Evolutionary conservation across 2,113 vertebrate species (phyloP), one percentile per base, ranked within the genome.

Genomic region (Chroicocephalus ridibundus): DNA sequence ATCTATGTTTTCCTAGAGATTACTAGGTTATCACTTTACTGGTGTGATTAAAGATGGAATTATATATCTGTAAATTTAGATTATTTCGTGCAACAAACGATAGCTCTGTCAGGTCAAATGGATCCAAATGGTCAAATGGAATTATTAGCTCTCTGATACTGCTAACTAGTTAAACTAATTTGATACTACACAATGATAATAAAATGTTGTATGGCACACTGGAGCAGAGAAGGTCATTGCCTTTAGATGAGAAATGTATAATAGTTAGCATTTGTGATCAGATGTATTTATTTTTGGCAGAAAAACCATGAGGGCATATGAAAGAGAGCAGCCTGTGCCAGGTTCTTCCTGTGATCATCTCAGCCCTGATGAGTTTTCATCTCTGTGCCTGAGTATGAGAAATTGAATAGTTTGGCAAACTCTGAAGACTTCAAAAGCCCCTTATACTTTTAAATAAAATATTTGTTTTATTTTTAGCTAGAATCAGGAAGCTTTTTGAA

Each of bases 271-370:
- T 94, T 95, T 96, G 91, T 88, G 83, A 75, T 94, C 69, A 40
- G 74, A 92, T 95, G 58, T 85, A 57, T 94, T 92, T 93, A 95
- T 95, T 91, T 97, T 96, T 97, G 95, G 94, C 94, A 97, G 88
- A 85, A 94, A 89, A 96, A 75, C 13, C 61, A 51, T 32, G 81
- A 92, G 80, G 92, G 86, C 94, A 95, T 95, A 93, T 92, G 94
- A 97, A 97, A 94, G 91, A 88, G 95, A 86, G 69, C 57, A 86
- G 86, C 54, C 80, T 57, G 65, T 96, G 95, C 92, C 94, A 97
- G 91, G 49, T 91, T 95, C 96, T 95, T 88, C 92, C 95, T 97
- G 95, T 94, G 96, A 95, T 95, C 94, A 72, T 94, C 94, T 97
- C 96, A 92, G 65, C 49, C 81, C 81, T 90, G 88, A 95, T 96